These are phyloP conservation scores for Microtus californicus DNA, from an alignment of 2,797 vertebrate species.

Conservation along the genomic window DNA sequence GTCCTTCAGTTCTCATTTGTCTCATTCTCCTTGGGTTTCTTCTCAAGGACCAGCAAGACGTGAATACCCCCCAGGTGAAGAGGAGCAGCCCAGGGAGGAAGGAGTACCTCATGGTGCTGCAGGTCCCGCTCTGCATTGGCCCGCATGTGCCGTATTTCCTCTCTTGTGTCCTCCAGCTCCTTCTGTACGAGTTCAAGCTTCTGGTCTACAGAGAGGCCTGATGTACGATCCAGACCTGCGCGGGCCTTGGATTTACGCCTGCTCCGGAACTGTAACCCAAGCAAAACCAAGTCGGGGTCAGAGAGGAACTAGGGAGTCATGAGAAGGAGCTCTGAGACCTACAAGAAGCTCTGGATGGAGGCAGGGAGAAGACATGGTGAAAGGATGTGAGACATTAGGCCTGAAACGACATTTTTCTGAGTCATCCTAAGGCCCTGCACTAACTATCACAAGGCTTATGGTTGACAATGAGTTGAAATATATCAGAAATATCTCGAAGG, in stretches of 20 bases:
- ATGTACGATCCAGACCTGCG: constrained; percentile 43
- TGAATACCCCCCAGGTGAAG: accelerated
- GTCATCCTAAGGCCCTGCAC: background rate
- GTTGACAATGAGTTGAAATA: background rate
- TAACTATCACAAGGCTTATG: background rate
- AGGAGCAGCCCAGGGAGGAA: background rate
- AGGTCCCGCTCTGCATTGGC: constrained; percentile 82
- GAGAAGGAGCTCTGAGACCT: background rate
- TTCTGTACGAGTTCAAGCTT: constrained; percentile 87
- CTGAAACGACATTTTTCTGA: background rate
- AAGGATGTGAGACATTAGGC: background rate
- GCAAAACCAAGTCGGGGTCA: background rate
- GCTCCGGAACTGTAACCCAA: constrained; percentile 77
- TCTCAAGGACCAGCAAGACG: background rate
- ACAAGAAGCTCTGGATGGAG: background rate
- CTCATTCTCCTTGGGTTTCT: background rate
- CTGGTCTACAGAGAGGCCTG: constrained; percentile 85
- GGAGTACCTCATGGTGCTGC: constrained; percentile 85
- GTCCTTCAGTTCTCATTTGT: background rate
- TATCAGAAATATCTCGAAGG: background rate
- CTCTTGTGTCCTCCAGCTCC: constrained; percentile 85
- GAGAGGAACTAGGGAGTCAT: background rate
- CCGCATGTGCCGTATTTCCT: constrained; percentile 82
- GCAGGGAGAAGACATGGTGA: background rate
- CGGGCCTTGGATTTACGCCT: constrained; percentile 82